Base-by-base conservation (phyloP, 2,888 invertebrate species). In the Eupeodes latifasciatus region DNA sequence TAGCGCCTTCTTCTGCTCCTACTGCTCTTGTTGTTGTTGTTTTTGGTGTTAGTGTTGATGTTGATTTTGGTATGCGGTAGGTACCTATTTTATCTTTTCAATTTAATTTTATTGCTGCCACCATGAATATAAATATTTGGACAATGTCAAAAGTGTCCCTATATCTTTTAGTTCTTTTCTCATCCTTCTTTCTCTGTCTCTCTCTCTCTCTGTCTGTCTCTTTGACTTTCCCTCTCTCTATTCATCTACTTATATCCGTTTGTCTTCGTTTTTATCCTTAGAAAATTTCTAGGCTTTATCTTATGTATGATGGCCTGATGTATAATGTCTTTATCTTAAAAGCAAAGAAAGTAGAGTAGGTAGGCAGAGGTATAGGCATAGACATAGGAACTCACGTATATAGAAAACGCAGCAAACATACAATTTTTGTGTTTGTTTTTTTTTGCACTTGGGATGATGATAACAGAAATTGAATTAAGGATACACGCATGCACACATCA, bases 101-200 rank as follows among this genome's bases (percentile, higher is more conserved):
- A 89, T 85, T 89, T 89, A 89, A 89, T 89, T 89, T 89, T 89
- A 89, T 89, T 89, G 85, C 89, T 72, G 76, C 75, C 85, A 85
- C 89, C 81, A 89, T 89, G 89, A 89, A 89, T 89, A 89, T 85
- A 89, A 89, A 89, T 89, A 89, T 89, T 89, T 89, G 89, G 89
- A 89, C 89, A 89, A 74, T 77, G 76, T 83, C 80, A 75, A 79
- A 78, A 82, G 71, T 67, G 76, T 77, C 66, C 67, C 72, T 62
- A 64, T 72, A 51, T 85, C 71, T 55, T 75, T 2, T 6, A 6
- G 2, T 9, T 14, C 5, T 4, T 5, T 12, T 0, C 9, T 12
- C 40, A 16, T 19, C 44, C 5, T 11, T 16, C 64, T 47, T 14
- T 14, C 66, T 2, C 64, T 47, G n/a, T 62, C 40, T 44, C 9